These are phyloP conservation scores for Decapterus maruadsi DNA, from an alignment of 2,797 vertebrate genomes.

Conservation along the genomic window DNA sequence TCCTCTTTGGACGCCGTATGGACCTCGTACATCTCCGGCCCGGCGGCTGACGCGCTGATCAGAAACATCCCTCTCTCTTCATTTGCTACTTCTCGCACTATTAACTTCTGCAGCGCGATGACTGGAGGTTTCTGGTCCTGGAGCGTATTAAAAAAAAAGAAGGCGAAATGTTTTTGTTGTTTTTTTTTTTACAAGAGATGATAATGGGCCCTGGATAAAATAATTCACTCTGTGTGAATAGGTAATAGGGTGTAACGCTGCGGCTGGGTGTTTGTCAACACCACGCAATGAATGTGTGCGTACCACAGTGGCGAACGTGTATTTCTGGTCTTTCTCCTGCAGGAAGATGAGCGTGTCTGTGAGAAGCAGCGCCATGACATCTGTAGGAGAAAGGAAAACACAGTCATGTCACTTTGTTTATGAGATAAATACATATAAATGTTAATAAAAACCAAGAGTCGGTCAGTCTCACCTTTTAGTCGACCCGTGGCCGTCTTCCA, in stretches of 20 bases:
- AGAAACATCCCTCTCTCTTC: constrained; percentile 97
- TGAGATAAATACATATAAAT: too few species aligned
- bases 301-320: constrained; percentile 95
- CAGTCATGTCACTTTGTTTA: background rate
- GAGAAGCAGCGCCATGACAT: constrained; percentile 93
- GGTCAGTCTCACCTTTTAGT: constrained; percentile 88
- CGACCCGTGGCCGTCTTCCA: constrained; percentile 97
- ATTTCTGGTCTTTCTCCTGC: constrained; percentile 99
- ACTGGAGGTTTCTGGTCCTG: constrained; percentile 97
- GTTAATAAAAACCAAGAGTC: too few species aligned
- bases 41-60: constrained; percentile 93
- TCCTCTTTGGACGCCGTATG: constrained; percentile 94
- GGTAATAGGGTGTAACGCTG: background rate
- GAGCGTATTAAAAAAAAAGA: background rate
- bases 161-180: background rate
- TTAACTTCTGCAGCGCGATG: constrained; percentile 95
- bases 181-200: background rate
- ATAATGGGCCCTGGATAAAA: background rate
- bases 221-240: background rate
- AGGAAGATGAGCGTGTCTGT: constrained; percentile 93
- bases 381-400: constrained; percentile 76
- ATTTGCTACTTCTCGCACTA: constrained; percentile 96
- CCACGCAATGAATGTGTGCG: constrained; percentile 50
- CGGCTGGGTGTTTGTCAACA: too few species aligned
- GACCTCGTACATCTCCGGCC: constrained; percentile 98